Evolutionary conservation across 2,113 vertebrate genomes (phyloP).

Genomic region (Cottus gobio): DNA sequence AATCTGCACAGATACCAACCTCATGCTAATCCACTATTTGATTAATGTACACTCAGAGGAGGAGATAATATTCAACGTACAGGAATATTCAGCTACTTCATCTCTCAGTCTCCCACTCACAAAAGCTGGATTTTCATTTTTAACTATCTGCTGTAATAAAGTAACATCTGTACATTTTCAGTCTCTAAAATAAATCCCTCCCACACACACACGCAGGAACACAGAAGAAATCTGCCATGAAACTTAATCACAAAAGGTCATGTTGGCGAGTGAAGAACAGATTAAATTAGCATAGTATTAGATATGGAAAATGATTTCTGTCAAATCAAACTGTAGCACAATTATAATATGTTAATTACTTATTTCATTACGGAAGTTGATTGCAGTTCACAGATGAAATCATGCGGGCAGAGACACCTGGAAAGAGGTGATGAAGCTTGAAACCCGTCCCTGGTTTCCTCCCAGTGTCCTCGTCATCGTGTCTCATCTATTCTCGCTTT

Average conservation of each 20-base stretch:
- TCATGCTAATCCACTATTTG: neutral
- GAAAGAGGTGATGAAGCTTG: constrained; percentile 71
- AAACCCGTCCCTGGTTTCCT: constrained; percentile 43
- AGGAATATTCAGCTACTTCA: constrained; percentile 1
- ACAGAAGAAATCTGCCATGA: constrained; percentile 88
- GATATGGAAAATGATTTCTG: constrained; percentile 99
- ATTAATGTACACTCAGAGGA: constrained; percentile 3
- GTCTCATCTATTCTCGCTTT: constrained; percentile 42
- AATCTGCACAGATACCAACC: neutral
- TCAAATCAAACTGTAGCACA: constrained; percentile 99
- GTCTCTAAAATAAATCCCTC: constrained; percentile 73
- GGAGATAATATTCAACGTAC: constrained; percentile 16
- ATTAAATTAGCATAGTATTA: constrained; percentile 99
- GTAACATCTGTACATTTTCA: constrained; percentile 71
- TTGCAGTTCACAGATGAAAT: constrained; percentile 97
- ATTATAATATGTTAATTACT: constrained; percentile 99
- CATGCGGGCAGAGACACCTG: constrained; percentile 87
- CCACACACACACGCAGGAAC: constrained; percentile 22
- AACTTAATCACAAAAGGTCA: constrained; percentile 99
- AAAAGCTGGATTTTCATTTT: neutral
- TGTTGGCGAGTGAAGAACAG: constrained; percentile 95
- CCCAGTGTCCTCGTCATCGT: constrained; percentile 58
- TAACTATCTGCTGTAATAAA: constrained; percentile 49
- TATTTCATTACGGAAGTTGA: constrained; percentile 99
- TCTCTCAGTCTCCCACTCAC: neutral